Evolutionary conservation across 2,113 vertebrate species (phyloP), one percentile per base, ranked within the genome.

Genomic region (Dipodomys merriami): DNA sequence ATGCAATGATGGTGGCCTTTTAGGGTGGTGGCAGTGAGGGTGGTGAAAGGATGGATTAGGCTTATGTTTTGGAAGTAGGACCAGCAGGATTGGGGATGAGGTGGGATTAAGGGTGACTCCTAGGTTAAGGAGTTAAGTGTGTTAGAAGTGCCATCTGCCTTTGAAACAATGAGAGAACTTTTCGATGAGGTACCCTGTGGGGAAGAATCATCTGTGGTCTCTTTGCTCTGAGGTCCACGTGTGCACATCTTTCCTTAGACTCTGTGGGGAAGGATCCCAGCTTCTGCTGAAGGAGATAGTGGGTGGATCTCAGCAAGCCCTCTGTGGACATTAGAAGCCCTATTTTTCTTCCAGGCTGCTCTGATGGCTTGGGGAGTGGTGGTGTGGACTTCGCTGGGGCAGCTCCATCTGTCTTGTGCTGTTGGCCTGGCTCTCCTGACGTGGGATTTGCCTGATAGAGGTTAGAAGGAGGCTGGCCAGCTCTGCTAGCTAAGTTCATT

Each of bases 351-450:
- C 12, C 11, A 30, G 22, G 4, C 53, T 92, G n/a, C 60, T 76
- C 44, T 78, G 83, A 80, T 46, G 60, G 80, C 23, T 77, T 57
- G 27, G 78, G 81, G 86, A 95, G 22, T 9, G 22, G 68, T 49
- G 83, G 49, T 57, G 8, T 60, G 49, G 39, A 33, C 68, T 73
- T 27, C 84, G 83, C 87, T 85, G 72, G 62, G n/a, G 57, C 57
- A 86, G 27, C 87, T 80, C 91, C 78, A 82, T 94, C 93, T 94
- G 69, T 76, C 79, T 95, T 19, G 4, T 76, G 85, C 91, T 85
- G 9, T 92, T 94, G 90, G 73, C 3, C 0, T 82, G 39, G 53
- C 53, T 91, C 29, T 44, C 71, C 46, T 90, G 74, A 84, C 33
- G 71, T 2, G 5, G 76, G 69, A 78, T 95, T 94, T 97, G 85